Evolutionary conservation across 2,888 invertebrate genomes (phyloP).

Genomic region (Pseudococcus viburni): DNA sequence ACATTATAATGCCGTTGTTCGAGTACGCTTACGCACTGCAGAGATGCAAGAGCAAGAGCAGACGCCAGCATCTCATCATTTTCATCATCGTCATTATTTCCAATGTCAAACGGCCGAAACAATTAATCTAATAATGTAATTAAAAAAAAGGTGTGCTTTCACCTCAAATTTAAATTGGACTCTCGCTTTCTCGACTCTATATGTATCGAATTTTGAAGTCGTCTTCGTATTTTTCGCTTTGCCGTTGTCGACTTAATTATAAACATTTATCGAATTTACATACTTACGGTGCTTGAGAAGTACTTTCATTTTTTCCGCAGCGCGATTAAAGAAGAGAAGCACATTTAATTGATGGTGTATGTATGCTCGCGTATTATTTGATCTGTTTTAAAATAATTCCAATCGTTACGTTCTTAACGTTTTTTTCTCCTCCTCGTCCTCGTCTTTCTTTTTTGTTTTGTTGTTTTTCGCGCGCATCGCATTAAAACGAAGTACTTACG

Average conservation of each 20-base stretch:
- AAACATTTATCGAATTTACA: slow-evolving; percentile 50
- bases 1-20: slow-evolving; percentile 18
- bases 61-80: background rate
- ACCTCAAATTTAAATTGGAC: slow-evolving; percentile 39
- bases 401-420: slow-evolving; percentile 12
- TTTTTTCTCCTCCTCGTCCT: background rate
- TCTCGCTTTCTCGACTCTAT: slow-evolving; percentile 34
- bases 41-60: too few species aligned
- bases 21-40: background rate
- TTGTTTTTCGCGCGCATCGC: background rate
- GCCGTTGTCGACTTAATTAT: slow-evolving; percentile 21
- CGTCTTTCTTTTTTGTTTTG: background rate
- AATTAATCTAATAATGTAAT: slow-evolving; percentile 46
- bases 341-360: slow-evolving; percentile 16
- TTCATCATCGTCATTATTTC: background rate
- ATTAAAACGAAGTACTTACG: background rate
- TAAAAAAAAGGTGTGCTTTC: slow-evolving; percentile 34
- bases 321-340: slow-evolving; percentile 33
- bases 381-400: slow-evolving; percentile 26
- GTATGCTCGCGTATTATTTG: background rate
- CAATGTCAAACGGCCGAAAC: slow-evolving; percentile 35
- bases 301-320: slow-evolving; percentile 52
- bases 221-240: background rate
- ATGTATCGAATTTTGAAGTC: slow-evolving; percentile 51
- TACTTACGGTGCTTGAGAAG: slow-evolving; percentile 29